Evolutionary conservation across 2,888 invertebrate species (phyloP), one percentile per base, ranked within the genome.

Genomic region (Pandemis corylana): DNA sequence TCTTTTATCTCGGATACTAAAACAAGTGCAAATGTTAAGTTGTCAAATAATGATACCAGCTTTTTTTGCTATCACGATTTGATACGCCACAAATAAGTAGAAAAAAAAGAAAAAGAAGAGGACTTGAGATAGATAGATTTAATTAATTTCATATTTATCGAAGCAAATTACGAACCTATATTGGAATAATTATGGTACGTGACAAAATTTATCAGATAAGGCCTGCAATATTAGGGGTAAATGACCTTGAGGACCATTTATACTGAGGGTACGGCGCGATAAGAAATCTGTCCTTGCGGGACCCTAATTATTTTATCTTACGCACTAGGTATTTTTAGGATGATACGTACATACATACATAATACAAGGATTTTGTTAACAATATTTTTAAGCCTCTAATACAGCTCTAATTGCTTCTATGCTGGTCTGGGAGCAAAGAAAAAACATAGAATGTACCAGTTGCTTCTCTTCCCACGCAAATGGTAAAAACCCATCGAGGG

Each of bases 301-400:
- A 73, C 68, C 73, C 68, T 65, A 68, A 73, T 73, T 73, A 73
- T 73, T 68, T 68, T 68, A 73, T 73, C 64, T 73, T 49, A 42
- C 28, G 20, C 41, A 59, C 44, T 65, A 56, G 15, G 56, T 56
- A 64, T 73, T 65, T 73, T 68, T 49, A 44, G 64, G 5, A 41
- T 5, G 41, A 20, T 15, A 49, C 49, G 12, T 64, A 28, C 10
- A 28, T 59, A 28, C 28, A 36, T 36, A 36, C 28, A 36, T 36
- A 36, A 36, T 2, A 36, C 28, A 59, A 4, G 12, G 4, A 12
- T 28, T 59, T 28, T 59, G 51, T 59, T n/a, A 56, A 15, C n/a
- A 59, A 13, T 13, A 36, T 13, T 61, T 28, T 4, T 10, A 59
- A 28, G 44, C 44, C 10, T 44, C 44, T 20, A 20, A 20, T 20